Conservation (phyloP, 1,140 invertebrate species). For the Elymnias hypermnestra region DNA sequence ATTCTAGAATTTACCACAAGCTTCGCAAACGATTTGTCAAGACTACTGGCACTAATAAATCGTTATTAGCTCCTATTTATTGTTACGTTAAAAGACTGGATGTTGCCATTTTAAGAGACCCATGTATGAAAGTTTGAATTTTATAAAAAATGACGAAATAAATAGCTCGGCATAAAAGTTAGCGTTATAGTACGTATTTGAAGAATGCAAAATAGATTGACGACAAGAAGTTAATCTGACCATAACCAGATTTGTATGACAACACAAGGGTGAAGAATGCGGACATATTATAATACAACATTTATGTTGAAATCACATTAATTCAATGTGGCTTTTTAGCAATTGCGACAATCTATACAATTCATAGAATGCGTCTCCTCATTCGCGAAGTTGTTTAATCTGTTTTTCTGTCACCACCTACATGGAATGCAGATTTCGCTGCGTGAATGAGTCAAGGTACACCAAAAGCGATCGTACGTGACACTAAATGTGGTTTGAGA, state of each 20-base stretch:
- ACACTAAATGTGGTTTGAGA: slow-evolving; percentile 36
- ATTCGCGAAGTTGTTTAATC: slow-evolving; percentile 2
- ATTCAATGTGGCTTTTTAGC: slow-evolving; percentile 1
- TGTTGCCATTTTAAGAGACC: too few species aligned
- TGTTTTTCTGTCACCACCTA: slow-evolving; percentile 14
- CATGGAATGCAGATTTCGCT: slow-evolving; percentile 17
- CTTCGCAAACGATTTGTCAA: background rate
- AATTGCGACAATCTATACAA: slow-evolving; percentile 9
- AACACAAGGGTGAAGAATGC: slow-evolving; percentile 12
- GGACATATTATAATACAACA: slow-evolving; percentile 12
- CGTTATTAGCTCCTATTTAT: background rate
- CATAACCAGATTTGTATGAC: too few species aligned
- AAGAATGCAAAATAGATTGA: background rate
- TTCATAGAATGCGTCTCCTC: slow-evolving; percentile 16
- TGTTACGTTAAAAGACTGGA: too few species aligned
- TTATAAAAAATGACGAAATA: too few species aligned
- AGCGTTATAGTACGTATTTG: too few species aligned
- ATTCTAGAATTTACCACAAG: slow-evolving; percentile 1
- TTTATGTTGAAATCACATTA: slow-evolving; percentile 8
- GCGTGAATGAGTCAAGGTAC: slow-evolving; percentile 21
- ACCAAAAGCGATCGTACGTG: slow-evolving; percentile 8
- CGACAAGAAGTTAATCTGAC: background rate
- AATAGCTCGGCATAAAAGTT: too few species aligned
- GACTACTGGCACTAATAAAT: background rate
- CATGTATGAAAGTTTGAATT: too few species aligned